A percentile compares a stretch with the other conserved stretches of the same genome.
phyloP scores from a whole-genome alignment of 2,797 vertebrate genomes.

The Lepidocolaptes lacrymiger region DNA sequence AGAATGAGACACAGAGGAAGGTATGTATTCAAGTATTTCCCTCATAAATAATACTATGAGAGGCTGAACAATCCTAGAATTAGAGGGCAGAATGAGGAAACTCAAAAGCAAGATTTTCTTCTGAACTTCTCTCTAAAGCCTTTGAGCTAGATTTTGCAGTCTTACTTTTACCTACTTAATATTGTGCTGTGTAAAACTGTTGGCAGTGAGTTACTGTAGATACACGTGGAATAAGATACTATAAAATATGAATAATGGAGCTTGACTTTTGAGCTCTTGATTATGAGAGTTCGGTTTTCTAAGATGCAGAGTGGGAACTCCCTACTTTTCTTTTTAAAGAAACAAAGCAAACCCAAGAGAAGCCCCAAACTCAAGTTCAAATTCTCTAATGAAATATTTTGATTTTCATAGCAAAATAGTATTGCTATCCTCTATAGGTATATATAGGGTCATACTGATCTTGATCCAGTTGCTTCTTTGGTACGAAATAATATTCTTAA shows the following conservation, averaged over 20 bases:
- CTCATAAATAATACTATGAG: neutral
- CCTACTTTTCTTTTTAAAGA: neutral
- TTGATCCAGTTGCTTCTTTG: neutral
- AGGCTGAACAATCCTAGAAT: neutral
- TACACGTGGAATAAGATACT: neutral
- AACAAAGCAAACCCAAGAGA: neutral
- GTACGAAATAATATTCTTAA: neutral
- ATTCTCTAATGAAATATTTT: neutral
- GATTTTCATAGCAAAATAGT: neutral
- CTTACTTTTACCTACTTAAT: neutral
- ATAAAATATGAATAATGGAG: neutral
- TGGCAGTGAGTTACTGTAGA: neutral
- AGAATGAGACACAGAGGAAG: neutral
- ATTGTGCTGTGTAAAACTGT: neutral
- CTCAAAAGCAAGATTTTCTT: neutral
- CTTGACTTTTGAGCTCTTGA: neutral
- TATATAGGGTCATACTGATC: neutral
- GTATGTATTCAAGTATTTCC: neutral
- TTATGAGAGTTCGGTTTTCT: neutral
- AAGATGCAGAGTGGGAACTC: neutral
- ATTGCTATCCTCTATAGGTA: neutral
- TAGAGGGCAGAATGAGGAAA: neutral
- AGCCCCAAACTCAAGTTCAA: neutral
- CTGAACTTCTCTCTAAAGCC: neutral
- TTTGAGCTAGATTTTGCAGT: neutral